Evolutionary conservation across 2,797 vertebrate genomes (phyloP), one percentile per base, ranked within the genome.

Genomic region (Vipera ursinii): DNA sequence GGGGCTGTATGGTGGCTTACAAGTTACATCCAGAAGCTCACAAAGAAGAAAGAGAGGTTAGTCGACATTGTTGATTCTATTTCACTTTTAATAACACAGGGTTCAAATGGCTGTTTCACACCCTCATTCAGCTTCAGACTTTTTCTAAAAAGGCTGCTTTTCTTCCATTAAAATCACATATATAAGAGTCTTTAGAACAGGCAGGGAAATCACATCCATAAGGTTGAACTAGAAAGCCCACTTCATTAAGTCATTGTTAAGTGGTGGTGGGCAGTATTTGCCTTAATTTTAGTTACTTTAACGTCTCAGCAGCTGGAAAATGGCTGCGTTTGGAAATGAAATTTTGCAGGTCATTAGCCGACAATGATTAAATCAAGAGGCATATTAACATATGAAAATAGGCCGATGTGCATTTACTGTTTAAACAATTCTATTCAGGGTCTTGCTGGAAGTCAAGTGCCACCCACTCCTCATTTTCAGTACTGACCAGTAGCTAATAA

Each of bases 341-440:
- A 96, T 96, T 96, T 97, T 97, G 94, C 95, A 97, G 96, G 94
- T 97, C 96, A 97, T 97, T 97, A 97, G 94, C 94, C 93, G 93
- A 96, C 96, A 95, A 96, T 96, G 95, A 97, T 96, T 96, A 97
- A 97, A 96, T 96, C 95, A 85, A 82, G 69, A 56, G 69, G 95
- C 95, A 94, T 97, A 97, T 97, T 97, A 96, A 92, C 92, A 95
- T 22, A 86, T 0, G 0, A 95, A 96, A 97, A 96, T 96, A 96
- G 96, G 96, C 95, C 94, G 93, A 89, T 90, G 51, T 89, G 91
- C 93, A 94, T 12, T 96, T 94, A 94, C 93, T 96, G 93, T 96
- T 96, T 94, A 96, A 96, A 95, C 92, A 96, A 59, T 95, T 97
- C 96, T 91, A 94, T 94, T 92, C 65, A 85, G 94, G 94, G 61